These are phyloP conservation scores for Rachycentron canadum DNA, from an alignment of 2,797 vertebrate species.

Conservation along the genomic window DNA sequence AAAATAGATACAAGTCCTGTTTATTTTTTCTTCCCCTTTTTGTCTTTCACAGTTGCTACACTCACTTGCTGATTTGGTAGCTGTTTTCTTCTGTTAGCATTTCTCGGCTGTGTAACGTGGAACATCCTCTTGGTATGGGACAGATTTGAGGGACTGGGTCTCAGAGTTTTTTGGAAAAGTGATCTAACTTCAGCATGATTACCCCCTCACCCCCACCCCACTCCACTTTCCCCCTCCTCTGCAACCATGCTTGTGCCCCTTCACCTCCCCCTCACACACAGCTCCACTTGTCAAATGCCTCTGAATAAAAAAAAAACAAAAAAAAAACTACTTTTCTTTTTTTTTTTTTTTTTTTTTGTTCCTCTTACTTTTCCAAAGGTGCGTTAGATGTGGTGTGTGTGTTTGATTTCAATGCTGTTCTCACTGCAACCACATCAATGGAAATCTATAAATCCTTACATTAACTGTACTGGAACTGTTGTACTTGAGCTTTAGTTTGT, in stretches of 20 bases:
- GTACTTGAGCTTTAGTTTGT: background rate
- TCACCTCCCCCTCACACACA: conserved; percentile 90
- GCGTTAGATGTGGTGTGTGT: background rate
- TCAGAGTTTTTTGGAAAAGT: conserved; percentile 78
- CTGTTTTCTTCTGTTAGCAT: conserved; percentile 89
- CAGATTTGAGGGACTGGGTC: conserved; percentile 90
- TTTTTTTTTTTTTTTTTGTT: conserved; percentile 75
- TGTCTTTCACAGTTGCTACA: conserved; percentile 88
- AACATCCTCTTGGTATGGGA: conserved; percentile 91
- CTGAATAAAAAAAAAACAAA: conserved; percentile 93
- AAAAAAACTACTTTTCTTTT: conserved; percentile 75
- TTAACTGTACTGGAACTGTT: background rate
- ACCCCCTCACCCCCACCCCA: conserved; percentile 87
- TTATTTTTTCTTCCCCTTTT: conserved; percentile 73
- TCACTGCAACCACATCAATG: background rate
- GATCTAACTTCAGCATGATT: conserved; percentile 92
- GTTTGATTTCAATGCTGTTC: background rate
- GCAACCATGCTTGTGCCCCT: conserved; percentile 92
- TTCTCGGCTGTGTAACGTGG: conserved; percentile 91
- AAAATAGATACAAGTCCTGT: conserved; percentile 80
- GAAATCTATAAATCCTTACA: background rate
- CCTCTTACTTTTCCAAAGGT: background rate
- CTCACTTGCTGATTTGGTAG: conserved; percentile 87
- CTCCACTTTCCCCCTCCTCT: conserved; percentile 75
- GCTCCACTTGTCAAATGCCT: conserved; percentile 98